Evolutionary conservation across 1,140 invertebrate species (phyloP).

Genomic region (Popillia japonica): DNA sequence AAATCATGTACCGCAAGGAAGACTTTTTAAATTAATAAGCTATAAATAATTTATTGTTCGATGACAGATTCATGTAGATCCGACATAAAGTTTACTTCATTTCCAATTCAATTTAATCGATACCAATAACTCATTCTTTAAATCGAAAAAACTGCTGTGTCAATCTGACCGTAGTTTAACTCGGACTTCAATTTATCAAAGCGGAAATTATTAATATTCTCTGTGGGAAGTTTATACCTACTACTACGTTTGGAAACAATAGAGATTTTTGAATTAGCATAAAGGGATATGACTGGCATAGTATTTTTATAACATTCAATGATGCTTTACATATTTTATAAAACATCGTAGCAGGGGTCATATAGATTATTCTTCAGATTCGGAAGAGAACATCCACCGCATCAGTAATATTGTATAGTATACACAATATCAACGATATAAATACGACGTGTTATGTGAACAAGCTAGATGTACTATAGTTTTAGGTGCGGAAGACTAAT

Average conservation of each 20-base stretch:
- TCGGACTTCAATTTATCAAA: slow-evolving; percentile 15
- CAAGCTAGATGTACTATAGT: no score
- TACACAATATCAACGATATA: no score
- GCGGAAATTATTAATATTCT: slow-evolving; percentile 19
- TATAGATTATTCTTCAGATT: background rate
- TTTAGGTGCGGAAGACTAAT: no score
- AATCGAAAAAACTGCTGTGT: slow-evolving; percentile 27
- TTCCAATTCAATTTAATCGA: slow-evolving; percentile 21
- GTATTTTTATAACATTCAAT: background rate
- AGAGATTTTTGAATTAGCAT: background rate
- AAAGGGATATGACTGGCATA: background rate
- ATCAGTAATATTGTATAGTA: no score
- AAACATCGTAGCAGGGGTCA: background rate
- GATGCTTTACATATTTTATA: slow-evolving; percentile 4
- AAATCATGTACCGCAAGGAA: background rate
- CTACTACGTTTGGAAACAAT: slow-evolving; percentile 4
- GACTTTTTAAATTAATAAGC: background rate
- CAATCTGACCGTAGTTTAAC: background rate
- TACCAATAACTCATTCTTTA: slow-evolving; percentile 8
- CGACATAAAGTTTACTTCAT: background rate
- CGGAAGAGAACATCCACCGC: no score
- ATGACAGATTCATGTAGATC: slow-evolving; percentile 19
- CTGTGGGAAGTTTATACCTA: background rate
- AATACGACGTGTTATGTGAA: no score
- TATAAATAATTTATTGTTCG: background rate